Percentiles rank a stretch among this genome's conserved stretches.
These are phyloP conservation scores for Sarcoramphus papa DNA, from an alignment of 2,797 vertebrate genomes.

Conservation along the genomic window DNA sequence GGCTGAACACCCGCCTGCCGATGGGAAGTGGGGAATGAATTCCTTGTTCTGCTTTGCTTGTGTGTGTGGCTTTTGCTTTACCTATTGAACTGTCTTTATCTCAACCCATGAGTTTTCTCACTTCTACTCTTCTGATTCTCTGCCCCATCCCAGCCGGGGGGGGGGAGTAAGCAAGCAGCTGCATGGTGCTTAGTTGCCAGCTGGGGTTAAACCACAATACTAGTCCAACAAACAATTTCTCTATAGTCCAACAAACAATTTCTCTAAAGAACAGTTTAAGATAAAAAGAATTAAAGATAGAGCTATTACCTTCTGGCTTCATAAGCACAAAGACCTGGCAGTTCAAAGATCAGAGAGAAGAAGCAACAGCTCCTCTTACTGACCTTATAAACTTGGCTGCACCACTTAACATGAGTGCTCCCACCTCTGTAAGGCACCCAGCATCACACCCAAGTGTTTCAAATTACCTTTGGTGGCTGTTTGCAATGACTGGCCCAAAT, in stretches of 20 bases:
- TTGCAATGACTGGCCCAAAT: background rate
- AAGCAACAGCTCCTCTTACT: rapidly evolving
- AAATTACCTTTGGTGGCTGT: background rate
- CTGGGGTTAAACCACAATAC: too few species aligned
- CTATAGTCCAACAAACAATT: background rate
- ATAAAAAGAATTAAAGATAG: background rate
- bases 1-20: too few species aligned
- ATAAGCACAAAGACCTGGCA: rapidly evolving
- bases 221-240: background rate
- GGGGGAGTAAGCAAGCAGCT: too few species aligned
- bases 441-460: background rate
- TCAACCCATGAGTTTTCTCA: too few species aligned
- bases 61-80: too few species aligned
- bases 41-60: too few species aligned
- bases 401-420: background rate
- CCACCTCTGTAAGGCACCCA: background rate
- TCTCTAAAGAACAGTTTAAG: background rate
- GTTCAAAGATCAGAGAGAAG: background rate
- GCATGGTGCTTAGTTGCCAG: too few species aligned
- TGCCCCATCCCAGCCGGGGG: too few species aligned
- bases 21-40: too few species aligned
- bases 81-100: too few species aligned
- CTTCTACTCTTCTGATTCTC: too few species aligned
- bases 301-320: background rate
- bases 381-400: background rate